These are phyloP conservation scores for Paracyclopina nana DNA, from an alignment of 1,140 invertebrate genomes.

Conservation along the genomic window DNA sequence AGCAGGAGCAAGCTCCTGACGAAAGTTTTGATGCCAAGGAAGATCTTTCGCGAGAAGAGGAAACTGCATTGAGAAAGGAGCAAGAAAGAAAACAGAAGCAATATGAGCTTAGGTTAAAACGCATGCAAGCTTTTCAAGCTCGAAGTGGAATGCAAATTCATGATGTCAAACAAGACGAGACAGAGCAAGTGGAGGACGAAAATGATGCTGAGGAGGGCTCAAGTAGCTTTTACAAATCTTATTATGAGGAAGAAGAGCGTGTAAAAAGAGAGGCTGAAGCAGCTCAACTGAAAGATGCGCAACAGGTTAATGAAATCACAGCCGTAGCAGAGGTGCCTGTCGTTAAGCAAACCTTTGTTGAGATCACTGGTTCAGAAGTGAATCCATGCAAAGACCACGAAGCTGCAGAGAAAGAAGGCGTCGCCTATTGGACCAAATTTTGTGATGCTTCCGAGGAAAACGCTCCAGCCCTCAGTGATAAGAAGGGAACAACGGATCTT, in stretches of 20 bases:
- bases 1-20: not conserved
- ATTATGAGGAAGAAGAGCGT: conserved; percentile 2
- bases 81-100: conserved; percentile 4
- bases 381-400: too few relatives aligned
- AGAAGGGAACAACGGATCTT: too few relatives aligned
- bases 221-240: conserved; percentile 12
- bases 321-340: too few relatives aligned
- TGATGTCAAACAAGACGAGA: conserved; percentile 16
- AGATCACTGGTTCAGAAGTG: too few relatives aligned
- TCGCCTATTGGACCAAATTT: too few relatives aligned
- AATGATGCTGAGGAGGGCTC: conserved; percentile 13
- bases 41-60: conserved; percentile 9
- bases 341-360: not conserved
- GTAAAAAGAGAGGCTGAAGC: conserved; percentile 1
- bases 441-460: too few relatives aligned
- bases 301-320: too few relatives aligned
- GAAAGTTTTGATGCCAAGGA: not conserved
- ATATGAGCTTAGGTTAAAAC: conserved; percentile 12
- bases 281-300: not conserved
- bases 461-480: too few relatives aligned
- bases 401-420: too few relatives aligned
- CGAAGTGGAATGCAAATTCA: conserved; percentile 13
- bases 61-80: conserved; percentile 12
- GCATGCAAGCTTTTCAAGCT: conserved; percentile 15
- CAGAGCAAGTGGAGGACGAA: conserved; percentile 16